Base-by-base conservation (phyloP, 1,140 invertebrate genomes). In the Lethocerus indicus region DNA sequence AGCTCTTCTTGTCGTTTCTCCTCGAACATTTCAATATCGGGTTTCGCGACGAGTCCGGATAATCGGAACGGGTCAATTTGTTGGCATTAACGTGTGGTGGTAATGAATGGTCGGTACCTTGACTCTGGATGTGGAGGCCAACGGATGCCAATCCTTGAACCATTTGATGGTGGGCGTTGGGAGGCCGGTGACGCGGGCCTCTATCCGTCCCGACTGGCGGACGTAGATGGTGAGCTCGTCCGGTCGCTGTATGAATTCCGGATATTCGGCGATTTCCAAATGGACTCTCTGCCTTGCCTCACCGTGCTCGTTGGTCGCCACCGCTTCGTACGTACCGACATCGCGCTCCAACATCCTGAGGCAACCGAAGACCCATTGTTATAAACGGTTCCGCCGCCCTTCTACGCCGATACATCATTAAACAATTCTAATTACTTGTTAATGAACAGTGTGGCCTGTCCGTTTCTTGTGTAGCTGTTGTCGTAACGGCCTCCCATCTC, bases 81-180 rank as follows among this genome's bases (percentile, higher is more conserved):
- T n/a, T n/a, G n/a, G n/a, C n/a, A n/a, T n/a, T n/a, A n/a, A n/a
- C n/a, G n/a, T n/a, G n/a, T n/a, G n/a, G n/a, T n/a, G n/a, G n/a
- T n/a, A n/a, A n/a, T n/a, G n/a, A n/a, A n/a, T n/a, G n/a, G n/a
- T n/a, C n/a, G n/a, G 12, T 58, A 87, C 81, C 71, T 87, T 89
- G 20, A 87, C 78, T 57, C 88, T 76, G 5, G 74, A 72, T 1
- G 85, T 84, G 2, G 83, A 64, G 1, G 83, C 78, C 5, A 95
- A 61, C 2, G 87, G 89, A 60, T 87, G 82, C 89, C 90, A 95
- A 63, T 96, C 90, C 67, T 94, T 96, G 67, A 85, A 94, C 87
- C 89, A 96, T 62, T 88, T 92, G n/a, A 98, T 77, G 54, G 91
- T 87, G 0, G 94, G 93, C 58, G 82, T 81, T 0, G 94, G 94